Evolutionary conservation across 2,797 vertebrate species (phyloP).

Genomic region (Girardinus metallicus): DNA sequence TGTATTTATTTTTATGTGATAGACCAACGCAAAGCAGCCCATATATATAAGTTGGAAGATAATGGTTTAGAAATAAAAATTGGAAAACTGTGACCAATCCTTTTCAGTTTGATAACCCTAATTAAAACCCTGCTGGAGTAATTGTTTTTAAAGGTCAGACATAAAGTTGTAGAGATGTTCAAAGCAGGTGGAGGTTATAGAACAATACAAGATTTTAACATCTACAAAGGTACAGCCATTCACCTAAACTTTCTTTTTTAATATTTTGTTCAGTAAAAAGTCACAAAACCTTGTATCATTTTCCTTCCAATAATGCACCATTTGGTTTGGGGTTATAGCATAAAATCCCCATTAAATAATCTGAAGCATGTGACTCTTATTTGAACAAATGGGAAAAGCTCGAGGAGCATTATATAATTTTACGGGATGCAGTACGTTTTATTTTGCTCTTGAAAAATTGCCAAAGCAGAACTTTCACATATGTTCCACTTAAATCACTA

Average conservation of each 20-base stretch:
- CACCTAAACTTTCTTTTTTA: no score
- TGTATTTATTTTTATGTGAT: background rate
- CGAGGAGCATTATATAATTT: background rate
- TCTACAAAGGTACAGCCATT: background rate
- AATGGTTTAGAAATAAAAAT: background rate
- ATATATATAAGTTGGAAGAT: background rate
- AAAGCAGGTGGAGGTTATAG: background rate
- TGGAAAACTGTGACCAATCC: background rate
- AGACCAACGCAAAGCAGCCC: background rate
- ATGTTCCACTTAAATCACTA: constrained; percentile 1
- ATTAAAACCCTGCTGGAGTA: background rate
- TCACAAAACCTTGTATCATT: background rate
- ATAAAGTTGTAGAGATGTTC: background rate
- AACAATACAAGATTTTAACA: no score
- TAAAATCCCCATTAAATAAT: background rate
- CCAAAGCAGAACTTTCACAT: background rate
- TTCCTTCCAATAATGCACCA: background rate
- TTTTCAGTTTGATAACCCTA: background rate
- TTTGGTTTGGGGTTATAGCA: background rate
- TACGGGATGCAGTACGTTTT: background rate
- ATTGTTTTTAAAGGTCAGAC: background rate
- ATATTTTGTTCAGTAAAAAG: background rate
- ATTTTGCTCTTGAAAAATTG: constrained; percentile 12
- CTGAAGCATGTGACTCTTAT: background rate
- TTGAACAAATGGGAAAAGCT: background rate